These are phyloP conservation scores for Campaea margaritaria DNA, from an alignment of 2,888 invertebrate genomes.

Conservation along the genomic window DNA sequence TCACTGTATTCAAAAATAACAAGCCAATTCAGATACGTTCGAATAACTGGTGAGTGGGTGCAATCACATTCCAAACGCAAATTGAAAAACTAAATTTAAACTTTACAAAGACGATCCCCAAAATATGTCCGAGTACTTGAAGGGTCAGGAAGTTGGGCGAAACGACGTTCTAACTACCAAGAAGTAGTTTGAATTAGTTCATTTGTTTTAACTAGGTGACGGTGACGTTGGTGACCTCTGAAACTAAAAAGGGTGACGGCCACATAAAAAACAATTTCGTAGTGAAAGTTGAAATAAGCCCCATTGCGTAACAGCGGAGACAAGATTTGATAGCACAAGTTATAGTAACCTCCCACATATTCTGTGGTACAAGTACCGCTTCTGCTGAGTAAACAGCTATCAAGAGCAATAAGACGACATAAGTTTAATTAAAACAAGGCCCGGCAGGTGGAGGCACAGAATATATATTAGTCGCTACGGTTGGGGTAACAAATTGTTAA, in stretches of 20 bases:
- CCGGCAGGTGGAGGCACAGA: conserved; percentile 45
- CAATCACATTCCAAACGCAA: too few relatives aligned
- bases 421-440: conserved; percentile 62
- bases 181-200: not conserved
- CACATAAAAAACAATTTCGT: not conserved
- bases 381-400: conserved; percentile 48
- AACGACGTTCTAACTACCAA: too few relatives aligned
- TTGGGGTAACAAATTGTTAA: conserved; percentile 48
- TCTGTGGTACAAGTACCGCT: conserved; percentile 3
- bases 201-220: not conserved
- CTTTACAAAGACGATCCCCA: too few relatives aligned
- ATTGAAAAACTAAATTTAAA: too few relatives aligned
- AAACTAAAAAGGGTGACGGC: too few relatives aligned
- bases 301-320: conserved; percentile 7
- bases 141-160: too few relatives aligned
- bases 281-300: not conserved
- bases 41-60: too few relatives aligned
- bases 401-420: conserved; percentile 55
- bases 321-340: not conserved
- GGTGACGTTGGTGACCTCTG: too few relatives aligned
- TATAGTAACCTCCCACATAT: not conserved
- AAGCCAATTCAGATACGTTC: too few relatives aligned
- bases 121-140: too few relatives aligned
- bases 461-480: too few relatives aligned
- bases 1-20: too few relatives aligned